A percentile compares a stretch with the other conserved stretches of the same genome.
phyloP scores from a whole-genome alignment of 2,113 vertebrate genomes.

The Barbus barbus region DNA sequence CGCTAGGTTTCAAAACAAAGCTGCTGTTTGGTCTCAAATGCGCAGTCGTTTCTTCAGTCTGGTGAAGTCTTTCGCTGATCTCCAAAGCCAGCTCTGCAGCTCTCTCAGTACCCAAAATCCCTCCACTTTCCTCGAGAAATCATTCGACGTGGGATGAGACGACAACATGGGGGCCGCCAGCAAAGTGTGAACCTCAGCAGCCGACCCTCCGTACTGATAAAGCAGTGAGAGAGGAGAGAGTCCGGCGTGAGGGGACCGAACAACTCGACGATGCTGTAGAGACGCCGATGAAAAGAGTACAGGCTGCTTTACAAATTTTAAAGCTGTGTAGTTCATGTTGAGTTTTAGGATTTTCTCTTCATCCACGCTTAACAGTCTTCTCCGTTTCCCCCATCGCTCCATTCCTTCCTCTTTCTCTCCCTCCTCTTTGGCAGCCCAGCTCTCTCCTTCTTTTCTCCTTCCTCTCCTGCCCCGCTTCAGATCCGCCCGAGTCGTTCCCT shows the following conservation, averaged over 20 bases:
- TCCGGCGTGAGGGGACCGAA: not conserved
- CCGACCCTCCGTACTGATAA: slow-evolving; percentile 66
- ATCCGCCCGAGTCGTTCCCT: slow-evolving; percentile 52
- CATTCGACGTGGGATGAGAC: slow-evolving; percentile 73
- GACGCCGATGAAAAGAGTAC: slow-evolving; percentile 56
- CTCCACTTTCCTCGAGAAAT: slow-evolving; percentile 94
- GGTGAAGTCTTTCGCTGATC: slow-evolving; percentile 97
- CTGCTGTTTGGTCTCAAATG: slow-evolving; percentile 57
- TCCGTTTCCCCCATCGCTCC: slow-evolving; percentile 64
- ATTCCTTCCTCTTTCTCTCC: slow-evolving; percentile 50
- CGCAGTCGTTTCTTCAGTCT: slow-evolving; percentile 87
- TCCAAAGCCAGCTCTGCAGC: slow-evolving; percentile 96
- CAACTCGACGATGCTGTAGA: slow-evolving; percentile 52
- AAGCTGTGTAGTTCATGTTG: slow-evolving; percentile 52
- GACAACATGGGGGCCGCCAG: slow-evolving; percentile 65
- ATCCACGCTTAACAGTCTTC: slow-evolving; percentile 67
- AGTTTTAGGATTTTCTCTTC: slow-evolving; percentile 64
- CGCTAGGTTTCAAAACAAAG: not conserved
- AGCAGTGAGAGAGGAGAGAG: slow-evolving; percentile 74
- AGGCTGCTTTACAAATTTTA: slow-evolving; percentile 51
- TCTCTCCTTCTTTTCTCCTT: slow-evolving; percentile 63
- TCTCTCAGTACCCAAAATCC: slow-evolving; percentile 96
- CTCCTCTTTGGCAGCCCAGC: slow-evolving; percentile 50
- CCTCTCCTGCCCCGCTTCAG: slow-evolving; percentile 61
- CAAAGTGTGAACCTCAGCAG: slow-evolving; percentile 66